These are phyloP conservation scores for Gila orcuttii DNA, from an alignment of 2,113 vertebrate genomes.

Conservation along the genomic window DNA sequence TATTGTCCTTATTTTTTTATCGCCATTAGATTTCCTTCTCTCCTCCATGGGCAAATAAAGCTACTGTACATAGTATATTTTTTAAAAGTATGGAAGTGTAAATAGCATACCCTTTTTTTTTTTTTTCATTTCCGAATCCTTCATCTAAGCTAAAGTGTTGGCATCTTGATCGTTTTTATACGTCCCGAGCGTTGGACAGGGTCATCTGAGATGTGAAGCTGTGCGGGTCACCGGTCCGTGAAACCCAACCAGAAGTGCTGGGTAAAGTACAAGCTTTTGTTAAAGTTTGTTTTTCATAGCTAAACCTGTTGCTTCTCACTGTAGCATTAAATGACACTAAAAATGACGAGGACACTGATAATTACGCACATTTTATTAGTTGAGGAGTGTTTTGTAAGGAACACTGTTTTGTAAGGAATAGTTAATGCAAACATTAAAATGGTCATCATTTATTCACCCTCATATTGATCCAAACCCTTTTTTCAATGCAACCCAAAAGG, in stretches of 20 bases:
- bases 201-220: not conserved
- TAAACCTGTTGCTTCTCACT: constrained; percentile 33
- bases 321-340: constrained; percentile 41
- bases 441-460: not conserved
- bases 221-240: not conserved
- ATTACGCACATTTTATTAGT: not conserved
- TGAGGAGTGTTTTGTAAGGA: not conserved
- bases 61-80: constrained; percentile 65
- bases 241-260: not conserved
- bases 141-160: constrained; percentile 49
- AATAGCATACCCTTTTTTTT: constrained; percentile 38
- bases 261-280: not conserved
- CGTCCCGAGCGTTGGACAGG: not conserved
- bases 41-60: constrained; percentile 54
- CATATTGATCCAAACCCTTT: not conserved
- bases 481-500: not conserved
- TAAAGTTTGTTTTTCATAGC: not conserved
- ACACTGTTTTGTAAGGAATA: not conserved
- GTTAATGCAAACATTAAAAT: not conserved
- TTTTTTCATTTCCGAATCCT: constrained; percentile 18
- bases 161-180: constrained; percentile 5
- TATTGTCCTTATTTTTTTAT: constrained; percentile 50
- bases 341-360: not conserved
- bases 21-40: constrained; percentile 42
- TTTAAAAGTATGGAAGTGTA: constrained; percentile 54